Base-by-base conservation (phyloP, 2,888 invertebrate genomes). In the Flexamia atlantica region DNA sequence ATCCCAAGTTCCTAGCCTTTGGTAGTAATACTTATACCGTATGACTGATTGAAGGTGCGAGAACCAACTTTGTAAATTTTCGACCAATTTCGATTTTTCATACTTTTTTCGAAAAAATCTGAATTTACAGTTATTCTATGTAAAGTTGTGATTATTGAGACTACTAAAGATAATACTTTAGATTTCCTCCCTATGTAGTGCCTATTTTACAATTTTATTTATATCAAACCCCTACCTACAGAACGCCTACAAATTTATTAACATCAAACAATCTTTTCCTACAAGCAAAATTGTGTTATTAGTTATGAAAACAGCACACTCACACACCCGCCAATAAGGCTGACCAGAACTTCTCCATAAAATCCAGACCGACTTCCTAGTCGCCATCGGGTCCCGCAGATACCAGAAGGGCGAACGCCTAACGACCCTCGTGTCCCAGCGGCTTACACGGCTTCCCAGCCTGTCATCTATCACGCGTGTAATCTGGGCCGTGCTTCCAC, bases 391-490 rank as follows among this genome's bases (percentile, higher is more conserved):
- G 14, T 9, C 5, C 14, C 7, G 57, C 57, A 12, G 28, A 64
- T 28, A 64, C 64, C 64, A 64, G 64, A 64, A 30, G 64, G 64
- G 64, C 64, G 64, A 64, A 64, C 28, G 46, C 74, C 46, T 76
- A 76, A 76, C 74, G 74, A 46, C 46, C 23, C 74, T 46, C 74
- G 25, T 76, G 74, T 76, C 74, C 20, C 28, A 28, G 57, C 32
- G 57, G 57, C 46, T 76, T 76, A 76, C 76, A 76, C 28, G 0
- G 76, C 50, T 76, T 42, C 50, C 28, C 50, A 17, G 46, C n/a
- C 57, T 57, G 28, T 36, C 79, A 79, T 79, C 79, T 57, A 79
- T 79, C 79, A 79, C 79, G 23, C 2, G 46, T 72, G 72, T 72
- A 72, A 72, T 72, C 72, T 36, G 42, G 28, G 14, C 76, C 53